Conservation (phyloP, 2,113 vertebrate species). For the Anthoscopus minutus region DNA sequence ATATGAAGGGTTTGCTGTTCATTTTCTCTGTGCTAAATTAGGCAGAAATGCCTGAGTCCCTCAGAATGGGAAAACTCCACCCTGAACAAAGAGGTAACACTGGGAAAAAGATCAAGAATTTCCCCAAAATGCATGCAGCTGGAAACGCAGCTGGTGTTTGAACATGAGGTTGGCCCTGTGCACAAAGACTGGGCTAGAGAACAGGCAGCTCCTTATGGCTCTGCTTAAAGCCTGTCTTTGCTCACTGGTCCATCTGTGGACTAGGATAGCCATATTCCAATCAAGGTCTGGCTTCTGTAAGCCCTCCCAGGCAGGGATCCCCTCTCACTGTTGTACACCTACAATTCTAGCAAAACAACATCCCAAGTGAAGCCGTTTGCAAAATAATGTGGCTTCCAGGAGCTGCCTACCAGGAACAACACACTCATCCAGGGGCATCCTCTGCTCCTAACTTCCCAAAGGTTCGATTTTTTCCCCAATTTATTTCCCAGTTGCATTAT, state of each 20-base stretch:
- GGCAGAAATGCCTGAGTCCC: not conserved
- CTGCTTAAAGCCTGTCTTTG: not conserved
- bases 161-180: not conserved
- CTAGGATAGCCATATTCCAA: not conserved
- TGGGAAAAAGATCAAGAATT: constrained; percentile 41
- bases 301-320: not conserved
- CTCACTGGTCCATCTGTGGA: not conserved
- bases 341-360: not conserved
- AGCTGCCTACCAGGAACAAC: not conserved
- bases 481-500: not conserved
- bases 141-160: not conserved
- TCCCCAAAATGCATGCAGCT: constrained; percentile 9
- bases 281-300: not conserved
- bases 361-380: rapidly evolving
- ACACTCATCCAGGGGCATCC: not conserved
- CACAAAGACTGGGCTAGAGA: not conserved
- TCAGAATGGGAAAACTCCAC: constrained; percentile 38
- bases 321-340: not conserved
- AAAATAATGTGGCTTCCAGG: not conserved
- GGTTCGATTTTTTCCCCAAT: not conserved
- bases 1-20: constrained; percentile 54
- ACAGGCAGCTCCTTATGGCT: not conserved
- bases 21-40: constrained; percentile 43
- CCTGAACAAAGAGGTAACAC: constrained; percentile 33
- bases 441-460: not conserved